A percentile compares a stretch with the other conserved stretches of the same genome.
Conservation (phyloP, 2,113 vertebrate genomes). For the Zapornia atra region DNA sequence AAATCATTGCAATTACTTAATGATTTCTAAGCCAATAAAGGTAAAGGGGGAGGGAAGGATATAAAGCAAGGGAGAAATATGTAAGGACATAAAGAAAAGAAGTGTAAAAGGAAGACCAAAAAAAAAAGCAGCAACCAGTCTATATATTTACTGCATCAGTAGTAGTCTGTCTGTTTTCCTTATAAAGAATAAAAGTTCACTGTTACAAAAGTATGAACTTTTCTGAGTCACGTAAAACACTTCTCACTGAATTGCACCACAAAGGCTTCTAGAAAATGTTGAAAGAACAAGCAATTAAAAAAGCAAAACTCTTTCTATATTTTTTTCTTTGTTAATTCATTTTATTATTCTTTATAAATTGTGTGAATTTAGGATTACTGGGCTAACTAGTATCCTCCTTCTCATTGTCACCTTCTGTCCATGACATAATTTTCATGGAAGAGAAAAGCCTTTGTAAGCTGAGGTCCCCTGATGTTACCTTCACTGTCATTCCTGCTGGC, state of each 20-base stretch:
- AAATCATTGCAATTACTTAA: neutral
- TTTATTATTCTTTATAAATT: neutral
- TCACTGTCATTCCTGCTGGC: neutral
- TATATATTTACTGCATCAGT: neutral
- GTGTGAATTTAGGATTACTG: neutral
- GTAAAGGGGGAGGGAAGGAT: neutral
- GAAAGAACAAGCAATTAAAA: neutral
- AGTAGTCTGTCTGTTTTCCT: neutral
- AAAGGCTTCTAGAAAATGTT: neutral
- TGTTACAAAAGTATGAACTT: neutral
- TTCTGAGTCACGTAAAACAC: neutral
- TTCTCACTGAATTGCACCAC: neutral
- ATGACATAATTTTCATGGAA: neutral
- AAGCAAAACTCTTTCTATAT: neutral
- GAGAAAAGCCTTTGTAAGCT: neutral
- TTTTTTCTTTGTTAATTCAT: neutral
- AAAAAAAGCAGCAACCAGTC: neutral
- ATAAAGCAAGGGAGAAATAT: neutral
- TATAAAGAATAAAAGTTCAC: neutral
- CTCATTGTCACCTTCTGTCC: neutral
- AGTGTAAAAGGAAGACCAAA: neutral
- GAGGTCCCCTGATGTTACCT: neutral
- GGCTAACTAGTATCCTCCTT: neutral
- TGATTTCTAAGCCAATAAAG: neutral
- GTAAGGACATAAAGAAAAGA: neutral